Conservation (phyloP, 1,140 invertebrate species). For the Papilio aristodemus region DNA sequence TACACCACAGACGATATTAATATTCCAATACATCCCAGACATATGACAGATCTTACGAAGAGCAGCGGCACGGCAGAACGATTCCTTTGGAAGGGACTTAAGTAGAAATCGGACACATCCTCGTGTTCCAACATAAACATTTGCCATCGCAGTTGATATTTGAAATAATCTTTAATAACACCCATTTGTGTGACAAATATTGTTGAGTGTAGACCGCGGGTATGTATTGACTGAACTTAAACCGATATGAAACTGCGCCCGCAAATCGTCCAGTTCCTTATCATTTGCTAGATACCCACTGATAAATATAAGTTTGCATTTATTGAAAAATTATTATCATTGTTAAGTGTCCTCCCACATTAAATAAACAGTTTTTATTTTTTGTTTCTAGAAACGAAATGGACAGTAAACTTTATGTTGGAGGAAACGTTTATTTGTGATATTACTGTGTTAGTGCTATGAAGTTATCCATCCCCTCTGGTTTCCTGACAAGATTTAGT, state of each 20-base stretch:
- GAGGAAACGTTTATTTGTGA: too few species aligned
- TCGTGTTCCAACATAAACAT: constrained; percentile 57
- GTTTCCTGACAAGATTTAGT: too few species aligned
- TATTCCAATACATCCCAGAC: constrained; percentile 52
- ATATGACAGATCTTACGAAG: constrained; percentile 52
- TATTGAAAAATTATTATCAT: constrained; percentile 6
- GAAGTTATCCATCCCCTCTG: too few species aligned
- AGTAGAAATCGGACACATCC: constrained; percentile 54
- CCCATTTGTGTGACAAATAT: constrained; percentile 47
- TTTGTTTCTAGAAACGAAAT: too few species aligned
- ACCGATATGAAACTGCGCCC: background rate
- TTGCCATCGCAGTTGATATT: constrained; percentile 47
- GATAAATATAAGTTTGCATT: constrained; percentile 31
- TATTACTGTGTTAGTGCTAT: too few species aligned
- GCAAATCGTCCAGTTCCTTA: constrained; percentile 25
- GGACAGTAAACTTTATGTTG: too few species aligned
- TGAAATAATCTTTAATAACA: constrained; percentile 57
- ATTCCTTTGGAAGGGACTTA: constrained; percentile 57
- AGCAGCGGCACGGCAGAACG: constrained; percentile 52
- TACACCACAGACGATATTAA: constrained; percentile 44
- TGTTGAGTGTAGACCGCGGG: background rate
- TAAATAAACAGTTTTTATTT: background rate
- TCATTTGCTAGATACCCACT: constrained; percentile 28
- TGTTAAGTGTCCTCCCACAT: background rate
- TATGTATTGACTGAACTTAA: background rate